phyloP scores from a whole-genome alignment of 64 coral and sea anemone genomes.

The Cladopsammia gracilis region DNA sequence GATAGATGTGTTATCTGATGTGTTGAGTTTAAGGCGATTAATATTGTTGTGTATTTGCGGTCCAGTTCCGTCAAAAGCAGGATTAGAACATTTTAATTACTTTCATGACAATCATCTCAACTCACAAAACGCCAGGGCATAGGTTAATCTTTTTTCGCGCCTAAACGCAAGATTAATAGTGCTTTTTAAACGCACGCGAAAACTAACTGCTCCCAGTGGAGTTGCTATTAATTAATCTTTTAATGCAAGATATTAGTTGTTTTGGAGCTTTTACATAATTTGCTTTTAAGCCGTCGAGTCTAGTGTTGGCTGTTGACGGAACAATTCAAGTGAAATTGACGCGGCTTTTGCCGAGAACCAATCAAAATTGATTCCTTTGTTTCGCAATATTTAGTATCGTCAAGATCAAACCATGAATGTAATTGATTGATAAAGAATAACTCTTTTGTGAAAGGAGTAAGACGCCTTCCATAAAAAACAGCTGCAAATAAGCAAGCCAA shows the following conservation, averaged over 20 bases:
- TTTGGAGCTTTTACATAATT: slow-evolving; percentile 10
- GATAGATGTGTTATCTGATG: not conserved
- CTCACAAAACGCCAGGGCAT: not conserved
- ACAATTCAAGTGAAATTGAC: not conserved
- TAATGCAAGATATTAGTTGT: not conserved
- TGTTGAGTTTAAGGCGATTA: not conserved
- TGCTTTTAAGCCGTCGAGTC: not conserved
- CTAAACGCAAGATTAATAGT: not conserved
- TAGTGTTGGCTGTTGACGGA: not conserved
- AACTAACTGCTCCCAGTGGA: not conserved
- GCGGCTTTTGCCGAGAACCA: not conserved
- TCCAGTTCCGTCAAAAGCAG: not conserved
- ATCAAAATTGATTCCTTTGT: slow-evolving; percentile 9
- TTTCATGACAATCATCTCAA: not conserved
- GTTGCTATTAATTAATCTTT: not conserved
- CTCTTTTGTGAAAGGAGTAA: slow-evolving; percentile 1
- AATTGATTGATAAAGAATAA: slow-evolving; percentile 14
- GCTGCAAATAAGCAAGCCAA: not conserved
- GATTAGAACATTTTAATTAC: slow-evolving; percentile 20
- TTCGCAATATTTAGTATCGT: not conserved
- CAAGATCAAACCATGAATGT: not conserved
- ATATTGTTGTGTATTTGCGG: not conserved
- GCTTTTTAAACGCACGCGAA: not conserved
- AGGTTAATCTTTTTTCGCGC: not conserved
- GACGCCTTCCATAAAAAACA: not conserved